A percentile compares a stretch with the other conserved stretches of the same genome.
These are phyloP conservation scores for Ophthalmolycus amberensis DNA, from an alignment of 2,113 vertebrate genomes.

Conservation along the genomic window DNA sequence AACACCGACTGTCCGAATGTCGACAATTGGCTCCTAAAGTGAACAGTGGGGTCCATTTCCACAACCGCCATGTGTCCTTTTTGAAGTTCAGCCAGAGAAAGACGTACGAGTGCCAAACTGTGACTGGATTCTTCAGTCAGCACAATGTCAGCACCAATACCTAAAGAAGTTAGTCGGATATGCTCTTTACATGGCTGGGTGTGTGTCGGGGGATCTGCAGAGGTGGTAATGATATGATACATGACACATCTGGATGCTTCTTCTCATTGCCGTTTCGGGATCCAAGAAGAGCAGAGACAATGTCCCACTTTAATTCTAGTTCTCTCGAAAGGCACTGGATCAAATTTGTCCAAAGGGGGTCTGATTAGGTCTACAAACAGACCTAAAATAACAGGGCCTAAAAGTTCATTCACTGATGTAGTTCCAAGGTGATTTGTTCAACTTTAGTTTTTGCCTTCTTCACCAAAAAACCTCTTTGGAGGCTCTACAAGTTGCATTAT, in stretches of 20 bases:
- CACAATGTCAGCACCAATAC: not conserved
- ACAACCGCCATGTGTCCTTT: not conserved
- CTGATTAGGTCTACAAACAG: too few species aligned
- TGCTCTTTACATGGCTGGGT: not conserved
- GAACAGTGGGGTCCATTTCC: conserved; percentile 7
- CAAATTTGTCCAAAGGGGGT: too few species aligned
- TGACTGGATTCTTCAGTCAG: conserved; percentile 8
- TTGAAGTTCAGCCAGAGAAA: conserved; percentile 17
- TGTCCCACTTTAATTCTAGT: too few species aligned
- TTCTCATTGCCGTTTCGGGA: too few species aligned
- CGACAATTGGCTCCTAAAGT: not conserved
- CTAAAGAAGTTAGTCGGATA: not conserved
- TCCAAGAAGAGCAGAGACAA: too few species aligned
- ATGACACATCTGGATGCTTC: conserved; percentile 6
- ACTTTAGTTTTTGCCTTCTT: not conserved
- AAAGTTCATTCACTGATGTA: not conserved
- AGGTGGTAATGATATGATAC: conserved; percentile 14
- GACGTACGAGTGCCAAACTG: not conserved
- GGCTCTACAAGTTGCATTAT: not conserved
- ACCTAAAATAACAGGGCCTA: too few species aligned
- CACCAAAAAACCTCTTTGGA: not conserved
- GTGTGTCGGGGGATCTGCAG: not conserved
- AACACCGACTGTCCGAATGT: not conserved
- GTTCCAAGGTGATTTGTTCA: too few species aligned
- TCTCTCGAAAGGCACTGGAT: too few species aligned